Base-by-base conservation (phyloP, 2,888 invertebrate species). In the Cheilosia vernalis region DNA sequence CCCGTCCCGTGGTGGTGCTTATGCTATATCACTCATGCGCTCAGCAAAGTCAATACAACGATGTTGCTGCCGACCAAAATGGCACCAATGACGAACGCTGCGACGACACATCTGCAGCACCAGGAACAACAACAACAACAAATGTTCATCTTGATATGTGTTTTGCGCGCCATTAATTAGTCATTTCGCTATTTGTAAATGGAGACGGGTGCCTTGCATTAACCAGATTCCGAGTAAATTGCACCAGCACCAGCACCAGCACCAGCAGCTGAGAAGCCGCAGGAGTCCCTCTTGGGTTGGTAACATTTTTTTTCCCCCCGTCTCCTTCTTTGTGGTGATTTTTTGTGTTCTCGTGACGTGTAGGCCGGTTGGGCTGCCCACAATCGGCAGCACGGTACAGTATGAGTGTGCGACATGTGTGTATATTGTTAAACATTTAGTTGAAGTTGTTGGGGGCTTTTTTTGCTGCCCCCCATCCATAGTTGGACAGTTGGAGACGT, bases 161-260 rank as follows among this genome's bases (percentile, higher is more conserved):
- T 88, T 88, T 87, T 88, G 88, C 88, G 88, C 88, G 88, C 88
- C 88, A 88, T 88, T 88, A 88, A 88, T 88, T 88, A 88, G 88
- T 88, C 88, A 88, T 88, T 88, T 88, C 76, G 87, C 87, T 88
- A 88, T 88, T 88, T 88, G 88, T 88, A 88, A 88, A 88, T 88
- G 88, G 87, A 88, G 88, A 88, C 88, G 88, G 87, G 87, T 88
- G 88, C 87, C 88, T 88, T 87, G 88, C 88, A 88, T 88, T 88
- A 87, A 88, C 88, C 80, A 88, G 88, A 88, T 88, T 88, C 88
- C 87, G 74, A 82, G 87, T 88, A 88, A 88, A 88, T 88, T 88
- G 88, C 87, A 56, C 67, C 82, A 72, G 80, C 80, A 85, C 66
- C 76, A 74, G 47, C 42, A 5, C 7, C 82, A 72, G 80, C 80